Conservation (phyloP, 1,140 invertebrate genomes). For the Drosophila mojavensis region DNA sequence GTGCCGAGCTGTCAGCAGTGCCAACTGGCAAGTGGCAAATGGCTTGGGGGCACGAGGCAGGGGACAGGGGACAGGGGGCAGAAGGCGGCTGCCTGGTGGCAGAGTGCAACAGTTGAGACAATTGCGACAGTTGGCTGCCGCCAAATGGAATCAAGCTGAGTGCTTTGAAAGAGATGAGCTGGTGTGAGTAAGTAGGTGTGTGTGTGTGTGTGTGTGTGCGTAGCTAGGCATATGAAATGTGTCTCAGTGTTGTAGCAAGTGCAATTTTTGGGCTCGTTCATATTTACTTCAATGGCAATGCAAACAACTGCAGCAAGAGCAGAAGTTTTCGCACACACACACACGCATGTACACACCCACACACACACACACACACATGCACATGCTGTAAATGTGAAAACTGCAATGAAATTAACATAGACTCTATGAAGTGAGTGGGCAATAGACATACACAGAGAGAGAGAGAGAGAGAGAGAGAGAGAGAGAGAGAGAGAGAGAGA, state of each 20-base stretch:
- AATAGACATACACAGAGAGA: too few relatives aligned
- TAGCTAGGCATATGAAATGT: conserved; percentile 4
- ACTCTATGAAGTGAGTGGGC: conserved; percentile 3
- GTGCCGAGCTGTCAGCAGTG: not conserved
- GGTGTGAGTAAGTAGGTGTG: not conserved
- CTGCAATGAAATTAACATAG: conserved; percentile 51
- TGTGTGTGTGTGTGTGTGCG: not conserved
- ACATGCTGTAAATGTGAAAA: conserved; percentile 24
- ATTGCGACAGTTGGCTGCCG: conserved; percentile 26
- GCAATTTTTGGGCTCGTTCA: conserved; percentile 32
- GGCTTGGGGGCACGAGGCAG: too few relatives aligned
- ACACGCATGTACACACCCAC: not conserved
- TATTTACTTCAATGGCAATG: conserved; percentile 39
- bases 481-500: too few relatives aligned
- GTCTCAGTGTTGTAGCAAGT: conserved; percentile 2
- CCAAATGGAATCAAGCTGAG: conserved; percentile 48
- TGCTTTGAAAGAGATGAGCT: conserved; percentile 15
- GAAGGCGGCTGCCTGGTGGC: too few relatives aligned
- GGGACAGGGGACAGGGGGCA: too few relatives aligned
- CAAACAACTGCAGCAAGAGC: conserved; percentile 6
- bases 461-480: too few relatives aligned
- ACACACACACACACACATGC: not conserved
- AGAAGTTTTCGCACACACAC: conserved; percentile 2
- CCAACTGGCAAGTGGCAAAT: too few relatives aligned
- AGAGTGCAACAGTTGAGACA: conserved; percentile 55